Base-by-base conservation (phyloP, 2,888 invertebrate genomes). In the Neoaliturus tenellus region DNA sequence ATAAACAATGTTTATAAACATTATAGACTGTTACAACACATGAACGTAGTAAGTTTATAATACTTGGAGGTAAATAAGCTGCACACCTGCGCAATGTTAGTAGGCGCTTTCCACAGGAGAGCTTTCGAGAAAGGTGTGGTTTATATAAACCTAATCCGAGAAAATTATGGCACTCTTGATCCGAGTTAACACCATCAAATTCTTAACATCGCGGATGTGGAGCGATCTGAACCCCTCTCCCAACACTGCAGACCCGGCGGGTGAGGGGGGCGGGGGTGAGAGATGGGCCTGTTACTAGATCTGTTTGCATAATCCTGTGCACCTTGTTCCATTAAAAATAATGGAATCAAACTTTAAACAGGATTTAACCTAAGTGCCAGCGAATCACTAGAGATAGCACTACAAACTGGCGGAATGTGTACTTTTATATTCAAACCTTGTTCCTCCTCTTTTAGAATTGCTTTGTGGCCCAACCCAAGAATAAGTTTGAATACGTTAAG, bases 291-390 rank as follows among this genome's bases (percentile, higher is more conserved):
- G 73, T 44, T 75, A 20, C 69, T 44, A 75, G 73, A 28, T 48
- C 55, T 78, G 78, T 78, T 78, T 78, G 78, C 78, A 78, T 78
- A 78, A 78, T 51, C 78, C 78, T 12, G 55, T 25, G 78, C 55
- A 51, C 78, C 78, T 78, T 78, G 78, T 78, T 78, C 78, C 78
- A 78, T 78, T 78, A 78, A 78, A 78, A 78, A 78, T 78, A 78
- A 78, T 78, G 78, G 78, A 78, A 78, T 78, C 78, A 78, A 78
- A 78, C 78, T 78, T 78, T 78, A 78, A 78, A 78, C 78, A 55
- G 78, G 78, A 51, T 78, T 78, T 55, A 55, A 35, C 55, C 55
- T 78, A 78, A 78, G 78, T 78, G 78, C 55, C 55, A 78, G 55
- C 51, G 78, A 55, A 78, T 75, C 48, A 44, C 75, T 75, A 41